Base-by-base conservation (phyloP, 1,140 invertebrate genomes). In the Hirudo medicinalis region DNA sequence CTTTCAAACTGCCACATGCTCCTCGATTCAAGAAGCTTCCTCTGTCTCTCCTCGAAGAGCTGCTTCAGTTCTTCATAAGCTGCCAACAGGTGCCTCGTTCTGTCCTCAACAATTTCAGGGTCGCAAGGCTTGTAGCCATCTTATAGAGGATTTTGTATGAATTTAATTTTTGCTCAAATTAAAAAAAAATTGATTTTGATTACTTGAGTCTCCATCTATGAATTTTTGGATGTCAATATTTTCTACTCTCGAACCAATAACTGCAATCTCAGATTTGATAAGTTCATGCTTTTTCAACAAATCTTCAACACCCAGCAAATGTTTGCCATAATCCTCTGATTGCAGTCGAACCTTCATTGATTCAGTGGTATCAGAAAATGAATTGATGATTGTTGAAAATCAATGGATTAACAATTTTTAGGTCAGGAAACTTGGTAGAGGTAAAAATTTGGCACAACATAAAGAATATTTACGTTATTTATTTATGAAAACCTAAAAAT, bases 1-100 rank as follows among this genome's bases (percentile, higher is more conserved):
- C 94, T 98, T 82, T 96, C 97, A 87, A 99, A 99, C 82, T 99
- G 94, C 93, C 96, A 99, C 67, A 99, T 84, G 79, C 93, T 93
- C 68, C 92, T 88, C 74, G 94, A 97, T 81, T 99, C 95, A 82
- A 97, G 94, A 57, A 99, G 85, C 13, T 91, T 87, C 68, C 86
- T 88, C 72, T 94, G 87, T 75, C 96, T 86, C 76, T 97, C 91
- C 20, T 94, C 90, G n/a, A 96, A 94, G 69, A 99, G 83, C 71
- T 92, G 88, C 0, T 95, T 91, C 20, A 99, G 86, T 82, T 99
- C 94, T 11, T 91, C 88, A 79, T 97, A 98, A 0, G 94, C 92
- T 81, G 80, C 80, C 80, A 96, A 90, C 36, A 98, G 84, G 74
- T 81, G 78, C 74, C 94, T 89, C 40, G 97, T 94, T 72, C 94